Conservation (phyloP, 2,888 invertebrate genomes). For the Pyralis farinalis region DNA sequence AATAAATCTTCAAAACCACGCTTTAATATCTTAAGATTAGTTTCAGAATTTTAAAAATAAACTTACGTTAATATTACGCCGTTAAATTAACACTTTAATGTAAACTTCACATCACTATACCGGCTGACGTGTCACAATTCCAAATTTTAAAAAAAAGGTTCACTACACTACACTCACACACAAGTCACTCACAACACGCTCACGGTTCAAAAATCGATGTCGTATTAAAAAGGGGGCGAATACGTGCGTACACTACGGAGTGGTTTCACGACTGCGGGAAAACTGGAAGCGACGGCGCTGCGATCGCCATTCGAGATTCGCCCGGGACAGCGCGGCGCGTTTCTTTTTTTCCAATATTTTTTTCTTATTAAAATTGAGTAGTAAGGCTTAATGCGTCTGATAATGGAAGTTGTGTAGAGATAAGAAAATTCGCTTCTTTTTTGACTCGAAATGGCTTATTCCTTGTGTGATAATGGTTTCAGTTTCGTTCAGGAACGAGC, state of each 20-base stretch:
- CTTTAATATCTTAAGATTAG: not conserved
- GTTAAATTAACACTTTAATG: not conserved
- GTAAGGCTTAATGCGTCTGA: not conserved
- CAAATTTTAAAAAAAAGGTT: conserved; percentile 6
- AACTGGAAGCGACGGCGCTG: not conserved
- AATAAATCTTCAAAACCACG: not conserved
- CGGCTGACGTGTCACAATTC: conserved; percentile 5
- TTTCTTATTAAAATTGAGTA: not conserved
- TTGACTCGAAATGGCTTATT: not conserved
- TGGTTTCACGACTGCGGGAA: not conserved
- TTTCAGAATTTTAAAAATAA: not conserved
- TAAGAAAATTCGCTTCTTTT: not conserved
- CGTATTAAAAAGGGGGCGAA: not conserved
- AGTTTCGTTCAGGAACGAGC: too few species aligned
- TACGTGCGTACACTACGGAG: not conserved
- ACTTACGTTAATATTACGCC: not conserved
- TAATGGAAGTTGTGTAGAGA: not conserved
- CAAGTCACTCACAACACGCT: conserved; percentile 8
- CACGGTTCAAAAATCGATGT: conserved; percentile 16
- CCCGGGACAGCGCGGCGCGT: not conserved
- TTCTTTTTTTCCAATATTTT: not conserved
- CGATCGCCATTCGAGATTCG: not conserved
- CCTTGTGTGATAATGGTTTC: too few species aligned
- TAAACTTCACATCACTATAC: not conserved
- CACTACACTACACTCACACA: conserved; percentile 12